Conservation (phyloP, 2,888 invertebrate species). For the Lasioglossum villosulum region DNA sequence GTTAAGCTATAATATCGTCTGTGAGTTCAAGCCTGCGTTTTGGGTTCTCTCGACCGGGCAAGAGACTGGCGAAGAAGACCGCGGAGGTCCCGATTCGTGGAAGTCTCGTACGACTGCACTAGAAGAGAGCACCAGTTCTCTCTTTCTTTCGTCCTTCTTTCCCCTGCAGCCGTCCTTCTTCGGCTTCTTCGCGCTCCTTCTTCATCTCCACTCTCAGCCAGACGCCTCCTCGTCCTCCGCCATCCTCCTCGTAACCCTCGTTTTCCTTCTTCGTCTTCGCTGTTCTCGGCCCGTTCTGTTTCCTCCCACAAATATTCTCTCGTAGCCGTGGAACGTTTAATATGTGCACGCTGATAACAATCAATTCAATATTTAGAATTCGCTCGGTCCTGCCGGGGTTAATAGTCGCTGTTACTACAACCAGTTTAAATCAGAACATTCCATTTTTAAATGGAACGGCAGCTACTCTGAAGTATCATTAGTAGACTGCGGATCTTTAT, state of each 20-base stretch:
- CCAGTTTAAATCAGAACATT: neutral
- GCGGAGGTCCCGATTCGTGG: conserved; percentile 78
- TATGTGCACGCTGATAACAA: neutral
- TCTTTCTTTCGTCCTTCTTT: conserved; percentile 53
- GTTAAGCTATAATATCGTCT: conserved; percentile 75
- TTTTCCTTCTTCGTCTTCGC: conserved; percentile 35
- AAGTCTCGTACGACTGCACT: conserved; percentile 74
- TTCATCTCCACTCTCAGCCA: conserved; percentile 13
- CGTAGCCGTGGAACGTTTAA: neutral
- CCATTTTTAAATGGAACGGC: neutral
- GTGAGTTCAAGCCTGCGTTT: conserved; percentile 52
- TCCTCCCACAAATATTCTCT: conserved; percentile 28
- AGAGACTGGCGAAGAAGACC: conserved; percentile 64
- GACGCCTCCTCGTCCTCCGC: neutral
- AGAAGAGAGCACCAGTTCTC: conserved; percentile 49
- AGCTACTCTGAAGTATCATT: neutral
- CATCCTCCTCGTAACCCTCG: neutral
- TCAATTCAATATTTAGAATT: neutral
- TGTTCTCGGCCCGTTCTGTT: conserved; percentile 27
- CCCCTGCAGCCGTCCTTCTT: conserved; percentile 36
- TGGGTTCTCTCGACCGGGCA: conserved; percentile 35
- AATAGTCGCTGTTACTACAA: neutral
- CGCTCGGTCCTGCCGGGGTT: neutral
- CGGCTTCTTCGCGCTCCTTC: conserved; percentile 6
- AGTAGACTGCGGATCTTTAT: no score